Evolutionary conservation across 2,113 vertebrate genomes (phyloP).

Genomic region (Dolichotis patagonum): DNA sequence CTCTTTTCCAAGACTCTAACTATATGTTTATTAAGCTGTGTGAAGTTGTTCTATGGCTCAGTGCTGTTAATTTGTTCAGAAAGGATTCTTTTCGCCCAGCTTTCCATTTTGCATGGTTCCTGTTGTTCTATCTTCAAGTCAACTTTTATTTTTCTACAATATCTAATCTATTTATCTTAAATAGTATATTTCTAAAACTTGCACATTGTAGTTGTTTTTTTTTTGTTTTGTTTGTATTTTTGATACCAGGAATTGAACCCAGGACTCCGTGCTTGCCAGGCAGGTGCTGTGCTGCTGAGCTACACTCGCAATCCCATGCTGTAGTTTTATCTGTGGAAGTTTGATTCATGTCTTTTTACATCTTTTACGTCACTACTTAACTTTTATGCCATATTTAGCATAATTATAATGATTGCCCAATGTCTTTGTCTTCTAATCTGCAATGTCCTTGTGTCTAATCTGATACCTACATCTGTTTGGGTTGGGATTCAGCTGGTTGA

Average conservation of each 20-base stretch:
- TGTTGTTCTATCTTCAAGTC: background rate
- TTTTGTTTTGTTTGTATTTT: no score
- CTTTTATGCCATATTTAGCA: background rate
- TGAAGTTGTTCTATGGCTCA: background rate
- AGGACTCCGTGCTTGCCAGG: no score
- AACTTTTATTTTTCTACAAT: background rate
- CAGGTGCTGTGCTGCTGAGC: no score
- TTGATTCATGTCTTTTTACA: background rate
- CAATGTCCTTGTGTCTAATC: background rate
- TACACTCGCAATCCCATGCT: background rate
- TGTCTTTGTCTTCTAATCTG: background rate
- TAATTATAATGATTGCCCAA: background rate
- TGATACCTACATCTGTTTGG: background rate
- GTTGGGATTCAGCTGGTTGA: background rate
- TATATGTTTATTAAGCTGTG: background rate
- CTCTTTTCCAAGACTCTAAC: background rate
- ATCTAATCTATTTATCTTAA: slow-evolving; percentile 2
- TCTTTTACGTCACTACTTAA: background rate
- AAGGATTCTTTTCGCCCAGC: background rate
- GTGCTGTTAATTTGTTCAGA: background rate
- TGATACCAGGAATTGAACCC: no score
- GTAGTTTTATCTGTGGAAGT: background rate
- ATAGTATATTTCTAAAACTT: background rate
- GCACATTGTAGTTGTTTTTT: background rate
- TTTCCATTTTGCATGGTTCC: background rate